A percentile compares a stretch with the other conserved stretches of the same genome.
Conservation (phyloP, 1,140 invertebrate genomes). For the Lethocerus indicus region DNA sequence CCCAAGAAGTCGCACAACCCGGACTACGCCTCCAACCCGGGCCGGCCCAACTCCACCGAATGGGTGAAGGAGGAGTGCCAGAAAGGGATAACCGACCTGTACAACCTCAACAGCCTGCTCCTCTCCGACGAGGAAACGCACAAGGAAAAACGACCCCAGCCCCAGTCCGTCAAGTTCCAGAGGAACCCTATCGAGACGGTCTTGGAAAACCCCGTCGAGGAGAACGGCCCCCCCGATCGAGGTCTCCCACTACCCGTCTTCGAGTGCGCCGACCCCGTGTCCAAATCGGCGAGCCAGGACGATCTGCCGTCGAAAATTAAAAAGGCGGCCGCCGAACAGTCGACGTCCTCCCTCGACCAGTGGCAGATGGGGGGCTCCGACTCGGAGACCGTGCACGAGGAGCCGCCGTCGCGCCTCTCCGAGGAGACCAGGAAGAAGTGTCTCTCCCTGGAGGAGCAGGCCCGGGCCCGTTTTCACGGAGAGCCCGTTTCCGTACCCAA, state of each 20-base stretch:
- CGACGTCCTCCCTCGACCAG: background rate
- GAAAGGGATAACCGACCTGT: slow-evolving; percentile 21
- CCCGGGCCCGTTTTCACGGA: background rate
- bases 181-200: slow-evolving; percentile 16
- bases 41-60: slow-evolving; percentile 13
- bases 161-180: slow-evolving; percentile 9
- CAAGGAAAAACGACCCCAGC: slow-evolving; percentile 7
- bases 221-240: slow-evolving; percentile 9
- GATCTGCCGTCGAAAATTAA: slow-evolving; percentile 17
- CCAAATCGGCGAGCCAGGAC: slow-evolving; percentile 19
- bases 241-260: background rate
- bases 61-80: slow-evolving; percentile 23
- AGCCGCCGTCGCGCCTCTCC: background rate
- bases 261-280: background rate
- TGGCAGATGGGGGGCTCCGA: background rate
- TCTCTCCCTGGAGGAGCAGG: background rate
- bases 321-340: background rate
- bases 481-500: too few species aligned
- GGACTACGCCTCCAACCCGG: slow-evolving; percentile 2
- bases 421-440: background rate
- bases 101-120: slow-evolving; percentile 19
- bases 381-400: background rate
- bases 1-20: slow-evolving; percentile 3
- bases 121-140: slow-evolving; percentile 9
- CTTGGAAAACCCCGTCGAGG: slow-evolving; percentile 18